Base-by-base conservation (phyloP, 2,113 vertebrate species). In the Catharus fuscescens region DNA sequence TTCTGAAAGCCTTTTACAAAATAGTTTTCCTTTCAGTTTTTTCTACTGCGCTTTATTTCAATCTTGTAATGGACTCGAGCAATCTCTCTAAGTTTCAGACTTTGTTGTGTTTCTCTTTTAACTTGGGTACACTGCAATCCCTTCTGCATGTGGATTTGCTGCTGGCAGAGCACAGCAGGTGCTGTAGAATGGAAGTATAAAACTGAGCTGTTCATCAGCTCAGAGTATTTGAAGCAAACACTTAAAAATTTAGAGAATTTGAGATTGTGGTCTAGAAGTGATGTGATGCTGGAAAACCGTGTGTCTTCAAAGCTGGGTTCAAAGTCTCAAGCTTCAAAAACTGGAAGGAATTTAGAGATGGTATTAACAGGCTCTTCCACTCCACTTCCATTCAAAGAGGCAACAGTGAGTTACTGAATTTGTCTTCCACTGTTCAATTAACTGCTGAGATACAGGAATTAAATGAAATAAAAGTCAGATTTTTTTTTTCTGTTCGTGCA, bases 21-120 rank as follows among this genome's bases (percentile, higher is more conserved):
- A 36, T 70, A 32, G 34, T 73, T 80, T 44, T 82, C 50, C 32
- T 76, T 92, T 88, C 79, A 91, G 4, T 91, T 85, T 92, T 24
- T 82, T n/a, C 62, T 88, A 77, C 32, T 93, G 38, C 14, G 24
- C 74, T 93, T 94, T 48, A 36, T 90, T 93, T 80, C 54, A 73
- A 0, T 70, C 50, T 82, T 90, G 5, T 7, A 40, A 85, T 40
- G 50, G 54, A 62, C 44, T 88, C 73, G 44, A 88, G 59, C 44
- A 24, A 12, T 65, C 26, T 77, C 25, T 74, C 25, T 44, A 26
- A 69, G n/a, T 86, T 93, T 76, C 64, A 74, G n/a, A 53, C 31
- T 16, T 47, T 34, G 38, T 64, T 93, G 29, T 81, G 32, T 19
- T 80, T 88, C 82, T 83, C 13, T 73, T 89, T 18, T 48, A 2